Evolutionary conservation across 2,888 invertebrate genomes (phyloP).

Genomic region (Anthoptus insignis): DNA sequence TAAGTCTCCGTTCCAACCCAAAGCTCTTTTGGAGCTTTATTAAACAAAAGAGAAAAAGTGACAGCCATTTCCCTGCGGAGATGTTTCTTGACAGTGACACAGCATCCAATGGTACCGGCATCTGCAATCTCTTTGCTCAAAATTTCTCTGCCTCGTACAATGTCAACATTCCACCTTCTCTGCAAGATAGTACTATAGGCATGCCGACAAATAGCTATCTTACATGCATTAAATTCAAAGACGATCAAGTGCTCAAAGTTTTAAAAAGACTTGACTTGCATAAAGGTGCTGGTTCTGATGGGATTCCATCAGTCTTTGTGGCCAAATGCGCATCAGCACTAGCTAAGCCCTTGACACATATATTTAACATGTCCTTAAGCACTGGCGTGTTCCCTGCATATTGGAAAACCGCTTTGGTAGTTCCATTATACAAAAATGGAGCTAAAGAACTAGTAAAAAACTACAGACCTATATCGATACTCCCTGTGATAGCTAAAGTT

Average conservation of each 20-base stretch:
- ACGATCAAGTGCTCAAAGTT: constrained; percentile 19
- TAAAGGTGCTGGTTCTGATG: constrained; percentile 16
- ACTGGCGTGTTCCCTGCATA: not conserved
- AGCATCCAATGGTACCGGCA: not conserved
- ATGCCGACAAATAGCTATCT: not conserved
- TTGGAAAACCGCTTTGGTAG: too few species aligned
- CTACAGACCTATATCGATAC: too few species aligned
- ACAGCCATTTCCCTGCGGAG: not conserved
- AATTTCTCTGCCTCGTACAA: constrained; percentile 2
- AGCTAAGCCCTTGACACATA: too few species aligned
- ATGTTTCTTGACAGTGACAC: not conserved
- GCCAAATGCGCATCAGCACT: not conserved
- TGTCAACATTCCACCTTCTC: not conserved
- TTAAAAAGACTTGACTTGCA: constrained; percentile 24
- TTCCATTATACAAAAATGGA: too few species aligned
- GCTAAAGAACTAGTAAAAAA: too few species aligned
- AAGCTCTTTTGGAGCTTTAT: not conserved
- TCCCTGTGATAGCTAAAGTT: too few species aligned
- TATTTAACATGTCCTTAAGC: too few species aligned
- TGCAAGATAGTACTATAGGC: not conserved
- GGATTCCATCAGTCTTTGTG: constrained; percentile 3
- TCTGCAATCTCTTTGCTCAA: constrained; percentile 18
- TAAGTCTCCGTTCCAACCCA: not conserved
- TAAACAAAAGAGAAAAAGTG: not conserved
- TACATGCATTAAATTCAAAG: constrained; percentile 6